These are phyloP conservation scores for Puffinus mauretanicus DNA, from an alignment of 2,113 vertebrate genomes.

Conservation along the genomic window DNA sequence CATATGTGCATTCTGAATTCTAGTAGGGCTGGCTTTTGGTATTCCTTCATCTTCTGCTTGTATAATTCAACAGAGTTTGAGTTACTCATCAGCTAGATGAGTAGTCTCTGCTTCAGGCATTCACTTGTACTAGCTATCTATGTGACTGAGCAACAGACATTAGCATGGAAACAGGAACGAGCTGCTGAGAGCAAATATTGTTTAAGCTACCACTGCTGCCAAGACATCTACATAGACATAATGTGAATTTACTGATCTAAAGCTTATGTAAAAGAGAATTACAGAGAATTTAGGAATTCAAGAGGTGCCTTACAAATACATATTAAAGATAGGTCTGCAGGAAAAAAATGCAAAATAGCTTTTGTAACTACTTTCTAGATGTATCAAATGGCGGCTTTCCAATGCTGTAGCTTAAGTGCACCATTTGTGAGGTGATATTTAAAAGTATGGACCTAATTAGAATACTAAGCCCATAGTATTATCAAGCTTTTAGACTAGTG, in stretches of 20 bases:
- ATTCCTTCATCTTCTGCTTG: slow-evolving; percentile 2
- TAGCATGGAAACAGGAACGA: neutral
- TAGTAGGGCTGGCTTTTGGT: neutral
- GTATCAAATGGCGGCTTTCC: neutral
- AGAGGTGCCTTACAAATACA: neutral
- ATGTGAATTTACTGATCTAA: neutral
- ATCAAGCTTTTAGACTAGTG: neutral
- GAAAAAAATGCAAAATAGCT: neutral
- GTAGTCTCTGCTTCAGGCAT: neutral
- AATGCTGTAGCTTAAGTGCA: neutral
- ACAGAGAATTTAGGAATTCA: neutral
- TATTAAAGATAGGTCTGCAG: neutral
- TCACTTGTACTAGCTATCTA: neutral
- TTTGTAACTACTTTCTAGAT: neutral
- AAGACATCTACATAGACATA: neutral
- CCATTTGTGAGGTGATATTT: neutral
- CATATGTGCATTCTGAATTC: neutral
- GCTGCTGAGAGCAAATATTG: neutral
- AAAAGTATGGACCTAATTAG: neutral
- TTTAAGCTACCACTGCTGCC: neutral
- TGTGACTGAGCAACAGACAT: neutral
- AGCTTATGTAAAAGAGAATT: neutral
- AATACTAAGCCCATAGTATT: neutral
- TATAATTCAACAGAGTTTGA: neutral
- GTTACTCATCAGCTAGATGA: neutral